phyloP scores from a whole-genome alignment of 2,888 invertebrate species.

The Bhutanitis thaidina region DNA sequence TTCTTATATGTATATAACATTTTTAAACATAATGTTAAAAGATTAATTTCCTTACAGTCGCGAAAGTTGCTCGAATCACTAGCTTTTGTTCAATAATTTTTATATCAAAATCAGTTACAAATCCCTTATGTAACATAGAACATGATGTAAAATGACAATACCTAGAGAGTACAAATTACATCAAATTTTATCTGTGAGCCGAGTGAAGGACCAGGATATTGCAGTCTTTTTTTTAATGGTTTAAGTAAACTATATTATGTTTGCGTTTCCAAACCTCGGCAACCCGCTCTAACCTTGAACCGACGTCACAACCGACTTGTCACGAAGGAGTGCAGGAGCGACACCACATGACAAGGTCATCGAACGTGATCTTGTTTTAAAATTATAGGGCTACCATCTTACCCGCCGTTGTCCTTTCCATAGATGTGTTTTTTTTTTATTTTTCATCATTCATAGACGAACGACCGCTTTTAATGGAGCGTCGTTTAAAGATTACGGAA shows the following conservation, averaged over 20 bases:
- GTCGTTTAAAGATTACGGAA: too few relatives aligned
- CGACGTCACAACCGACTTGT: constrained; percentile 3
- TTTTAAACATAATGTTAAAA: too few relatives aligned
- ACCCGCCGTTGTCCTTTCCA: constrained; percentile 1
- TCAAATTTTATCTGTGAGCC: neutral
- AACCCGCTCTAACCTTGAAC: constrained; percentile 12
- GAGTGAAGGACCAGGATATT: neutral
- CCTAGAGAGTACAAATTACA: neutral
- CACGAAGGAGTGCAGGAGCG: constrained; percentile 11
- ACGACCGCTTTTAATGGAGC: too few relatives aligned
- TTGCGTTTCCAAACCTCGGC: constrained; percentile 5
- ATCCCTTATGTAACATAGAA: too few relatives aligned
- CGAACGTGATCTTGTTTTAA: constrained; percentile 3
- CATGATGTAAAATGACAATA: too few relatives aligned
- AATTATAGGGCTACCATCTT: neutral
- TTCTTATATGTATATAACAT: too few relatives aligned
- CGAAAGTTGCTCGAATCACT: too few relatives aligned
- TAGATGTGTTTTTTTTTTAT: neutral
- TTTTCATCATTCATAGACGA: neutral
- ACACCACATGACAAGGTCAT: constrained; percentile 16
- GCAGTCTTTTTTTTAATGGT: constrained; percentile 8
- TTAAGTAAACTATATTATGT: constrained; percentile 11
- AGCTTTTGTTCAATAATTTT: too few relatives aligned
- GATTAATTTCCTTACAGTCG: too few relatives aligned
- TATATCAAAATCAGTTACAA: too few relatives aligned